phyloP scores from a whole-genome alignment of 2,113 vertebrate genomes.

The Zeus faber region DNA sequence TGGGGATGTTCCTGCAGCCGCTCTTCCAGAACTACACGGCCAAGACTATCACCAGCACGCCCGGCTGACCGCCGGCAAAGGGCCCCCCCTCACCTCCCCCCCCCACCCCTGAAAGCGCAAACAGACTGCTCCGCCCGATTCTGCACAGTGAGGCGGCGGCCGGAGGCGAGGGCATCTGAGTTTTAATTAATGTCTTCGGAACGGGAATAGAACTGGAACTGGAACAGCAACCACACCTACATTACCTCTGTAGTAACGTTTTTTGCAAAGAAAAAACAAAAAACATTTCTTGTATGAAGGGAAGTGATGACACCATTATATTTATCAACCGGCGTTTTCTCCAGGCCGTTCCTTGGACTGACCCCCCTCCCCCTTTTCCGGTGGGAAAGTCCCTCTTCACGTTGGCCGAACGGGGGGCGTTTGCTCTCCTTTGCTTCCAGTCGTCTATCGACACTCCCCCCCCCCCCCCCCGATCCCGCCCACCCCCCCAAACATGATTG shows the following conservation, averaged over 20 bases:
- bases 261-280: constrained; percentile 58
- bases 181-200: constrained; percentile 51
- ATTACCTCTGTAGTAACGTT: constrained; percentile 64
- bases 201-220: constrained; percentile 49
- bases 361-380: constrained; percentile 43
- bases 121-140: constrained; percentile 56
- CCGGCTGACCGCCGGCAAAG: constrained; percentile 65
- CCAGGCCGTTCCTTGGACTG: constrained; percentile 40
- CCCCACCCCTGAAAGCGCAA: constrained; percentile 10
- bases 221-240: constrained; percentile 51
- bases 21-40: constrained; percentile 92
- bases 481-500: too few relatives aligned
- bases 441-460: constrained; percentile 38
- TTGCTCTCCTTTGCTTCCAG: too few relatives aligned
- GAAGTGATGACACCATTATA: constrained; percentile 28
- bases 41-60: constrained; percentile 79
- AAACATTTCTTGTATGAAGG: constrained; percentile 50
- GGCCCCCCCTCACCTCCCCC: constrained; percentile 25
- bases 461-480: too few relatives aligned
- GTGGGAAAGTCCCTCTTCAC: constrained; percentile 34
- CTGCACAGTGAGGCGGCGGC: constrained; percentile 50
- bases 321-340: constrained; percentile 41
- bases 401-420: constrained; percentile 38
- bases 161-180: constrained; percentile 31
- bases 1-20: constrained; percentile 96